A percentile compares a stretch with the other conserved stretches of the same genome.
Conservation (phyloP, 2,888 invertebrate genomes). For the Caenorhabditis panamensis region DNA sequence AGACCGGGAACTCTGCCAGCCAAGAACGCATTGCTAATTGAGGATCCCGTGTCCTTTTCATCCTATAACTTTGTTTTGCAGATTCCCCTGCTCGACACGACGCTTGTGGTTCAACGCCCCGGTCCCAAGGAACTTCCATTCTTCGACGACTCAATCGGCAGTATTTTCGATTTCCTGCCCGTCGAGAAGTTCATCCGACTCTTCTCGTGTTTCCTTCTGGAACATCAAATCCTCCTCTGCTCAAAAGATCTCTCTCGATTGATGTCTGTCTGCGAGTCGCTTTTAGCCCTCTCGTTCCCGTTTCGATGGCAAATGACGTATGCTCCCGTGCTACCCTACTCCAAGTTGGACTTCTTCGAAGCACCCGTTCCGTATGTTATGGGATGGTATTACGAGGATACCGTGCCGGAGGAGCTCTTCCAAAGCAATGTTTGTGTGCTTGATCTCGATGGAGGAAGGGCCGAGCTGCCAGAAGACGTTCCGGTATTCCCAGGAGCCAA, state of each 20-base stretch:
- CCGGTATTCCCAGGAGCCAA: conserved; percentile 92
- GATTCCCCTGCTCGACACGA: conserved; percentile 65
- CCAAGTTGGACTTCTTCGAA: conserved; percentile 91
- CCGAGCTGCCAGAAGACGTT: conserved; percentile 95
- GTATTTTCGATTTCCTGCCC: conserved; percentile 90
- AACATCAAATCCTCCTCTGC: conserved; percentile 95
- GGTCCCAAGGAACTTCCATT: conserved; percentile 89
- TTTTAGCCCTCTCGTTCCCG: conserved; percentile 92
- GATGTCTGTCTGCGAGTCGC: conserved; percentile 96
- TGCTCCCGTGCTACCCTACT: conserved; percentile 95
- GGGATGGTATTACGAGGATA: conserved; percentile 86
- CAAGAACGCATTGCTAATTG: too few species aligned
- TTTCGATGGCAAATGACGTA: conserved; percentile 99
- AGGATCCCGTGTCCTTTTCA: too few species aligned
- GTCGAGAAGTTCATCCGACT: conserved; percentile 94
- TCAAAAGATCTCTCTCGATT: conserved; percentile 95
- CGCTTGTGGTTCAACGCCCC: conserved; percentile 79
- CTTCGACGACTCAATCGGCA: conserved; percentile 92
- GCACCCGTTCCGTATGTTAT: conserved; percentile 98
- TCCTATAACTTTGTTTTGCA: too few species aligned
- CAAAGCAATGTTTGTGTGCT: conserved; percentile 93
- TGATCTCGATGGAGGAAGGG: conserved; percentile 93
- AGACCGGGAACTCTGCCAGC: too few species aligned
- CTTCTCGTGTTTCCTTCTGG: conserved; percentile 94
- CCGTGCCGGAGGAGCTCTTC: conserved; percentile 76